Evolutionary conservation across 2,888 invertebrate genomes (phyloP).

Genomic region (Drosophila falleni): DNA sequence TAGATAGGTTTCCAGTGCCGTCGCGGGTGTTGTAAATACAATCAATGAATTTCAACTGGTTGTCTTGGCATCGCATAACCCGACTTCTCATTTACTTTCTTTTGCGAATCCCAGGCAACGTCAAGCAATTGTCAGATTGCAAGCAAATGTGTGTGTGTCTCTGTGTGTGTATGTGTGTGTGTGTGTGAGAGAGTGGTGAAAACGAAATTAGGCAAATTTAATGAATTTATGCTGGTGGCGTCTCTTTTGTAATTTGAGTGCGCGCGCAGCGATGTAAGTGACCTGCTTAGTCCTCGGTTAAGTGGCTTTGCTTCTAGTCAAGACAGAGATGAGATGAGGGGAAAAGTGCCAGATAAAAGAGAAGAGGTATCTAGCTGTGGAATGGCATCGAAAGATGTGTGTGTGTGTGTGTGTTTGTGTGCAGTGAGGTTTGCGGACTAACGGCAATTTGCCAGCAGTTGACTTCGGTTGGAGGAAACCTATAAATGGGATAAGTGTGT

Average conservation of each 20-base stretch:
- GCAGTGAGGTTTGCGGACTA: constrained; percentile 60
- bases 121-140: constrained; percentile 52
- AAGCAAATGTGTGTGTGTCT: constrained; percentile 5
- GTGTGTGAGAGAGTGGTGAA: constrained; percentile 43
- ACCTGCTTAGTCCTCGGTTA: constrained; percentile 72
- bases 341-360: too few species aligned
- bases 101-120: constrained; percentile 28
- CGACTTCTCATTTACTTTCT: constrained; percentile 48
- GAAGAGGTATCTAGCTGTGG: not conserved
- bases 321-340: not conserved
- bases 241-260: constrained; percentile 78
- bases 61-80: constrained; percentile 56
- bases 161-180: constrained; percentile 14
- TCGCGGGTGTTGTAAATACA: constrained; percentile 79
- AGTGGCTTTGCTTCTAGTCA: constrained; percentile 59
- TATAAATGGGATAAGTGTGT: constrained; percentile 34
- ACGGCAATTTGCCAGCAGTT: constrained; percentile 64
- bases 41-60: constrained; percentile 82
- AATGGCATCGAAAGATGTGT: constrained; percentile 15
- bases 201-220: constrained; percentile 82
- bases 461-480: constrained; percentile 30
- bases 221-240: constrained; percentile 82
- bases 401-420: constrained; percentile 29
- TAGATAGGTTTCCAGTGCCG: constrained; percentile 39
- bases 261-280: constrained; percentile 74